phyloP scores from a whole-genome alignment of 2,888 invertebrate species.

The Panopea generosa region DNA sequence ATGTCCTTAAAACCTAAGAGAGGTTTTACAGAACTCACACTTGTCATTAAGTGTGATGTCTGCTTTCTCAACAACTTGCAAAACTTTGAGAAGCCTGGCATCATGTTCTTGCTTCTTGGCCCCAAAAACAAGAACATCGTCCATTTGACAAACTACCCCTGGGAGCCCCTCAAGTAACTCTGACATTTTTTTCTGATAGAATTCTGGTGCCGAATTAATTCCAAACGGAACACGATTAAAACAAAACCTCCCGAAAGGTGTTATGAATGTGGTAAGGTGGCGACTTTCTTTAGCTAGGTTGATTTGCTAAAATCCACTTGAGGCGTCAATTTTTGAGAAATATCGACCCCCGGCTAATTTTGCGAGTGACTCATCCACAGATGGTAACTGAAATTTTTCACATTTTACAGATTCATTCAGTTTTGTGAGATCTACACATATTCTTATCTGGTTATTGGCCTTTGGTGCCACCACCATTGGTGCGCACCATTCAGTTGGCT shows the following conservation, averaged over 20 bases:
- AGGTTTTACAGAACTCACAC: slow-evolving; percentile 46
- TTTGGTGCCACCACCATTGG: slow-evolving; percentile 57
- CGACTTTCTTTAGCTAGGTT: too few species aligned
- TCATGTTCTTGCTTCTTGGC: slow-evolving; percentile 49
- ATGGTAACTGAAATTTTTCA: slow-evolving; percentile 44
- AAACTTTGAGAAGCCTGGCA: slow-evolving; percentile 13
- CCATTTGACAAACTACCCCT: slow-evolving; percentile 57
- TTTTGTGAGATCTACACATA: slow-evolving; percentile 50
- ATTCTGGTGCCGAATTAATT: slow-evolving; percentile 28
- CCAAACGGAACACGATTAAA: slow-evolving; percentile 45
- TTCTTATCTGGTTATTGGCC: slow-evolving; percentile 29
- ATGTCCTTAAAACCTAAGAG: slow-evolving; percentile 50
- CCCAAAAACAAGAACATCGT: slow-evolving; percentile 57
- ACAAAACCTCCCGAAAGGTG: too few species aligned
- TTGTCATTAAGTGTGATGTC: slow-evolving; percentile 58
- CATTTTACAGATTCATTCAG: slow-evolving; percentile 49
- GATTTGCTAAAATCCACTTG: slow-evolving; percentile 64
- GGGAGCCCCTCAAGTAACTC: slow-evolving; percentile 31
- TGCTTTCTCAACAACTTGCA: too few species aligned
- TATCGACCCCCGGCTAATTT: slow-evolving; percentile 34
- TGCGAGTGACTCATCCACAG: slow-evolving; percentile 50
- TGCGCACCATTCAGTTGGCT: slow-evolving; percentile 59
- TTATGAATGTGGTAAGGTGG: too few species aligned
- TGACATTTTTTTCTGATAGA: slow-evolving; percentile 47
- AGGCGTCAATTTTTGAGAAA: slow-evolving; percentile 61